Evolutionary conservation across 2,113 vertebrate genomes (phyloP).

Genomic region (Menidia beryllina): DNA sequence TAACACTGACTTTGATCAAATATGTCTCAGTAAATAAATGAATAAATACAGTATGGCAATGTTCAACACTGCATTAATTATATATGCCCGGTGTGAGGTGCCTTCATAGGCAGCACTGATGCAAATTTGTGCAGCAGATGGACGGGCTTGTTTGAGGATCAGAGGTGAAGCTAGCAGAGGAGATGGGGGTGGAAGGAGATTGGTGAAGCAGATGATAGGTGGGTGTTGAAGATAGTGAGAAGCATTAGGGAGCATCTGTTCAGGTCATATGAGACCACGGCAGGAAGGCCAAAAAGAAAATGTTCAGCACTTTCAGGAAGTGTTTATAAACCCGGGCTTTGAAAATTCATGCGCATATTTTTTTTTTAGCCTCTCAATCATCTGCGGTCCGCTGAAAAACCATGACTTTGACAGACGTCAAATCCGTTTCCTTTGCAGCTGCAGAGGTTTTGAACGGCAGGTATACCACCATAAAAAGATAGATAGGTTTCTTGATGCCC

Average conservation of each 20-base stretch:
- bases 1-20: slow-evolving; percentile 51
- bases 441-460: slow-evolving; percentile 55
- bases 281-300: slow-evolving; percentile 25
- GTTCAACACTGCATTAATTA: slow-evolving; percentile 61
- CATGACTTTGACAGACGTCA: neutral
- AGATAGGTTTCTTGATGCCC: slow-evolving; percentile 33
- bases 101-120: slow-evolving; percentile 37
- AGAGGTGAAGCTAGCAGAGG: slow-evolving; percentile 70
- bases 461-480: slow-evolving; percentile 21
- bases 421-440: slow-evolving; percentile 2
- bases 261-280: slow-evolving; percentile 46
- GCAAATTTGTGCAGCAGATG: slow-evolving; percentile 70
- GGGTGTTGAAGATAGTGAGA: slow-evolving; percentile 71
- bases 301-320: slow-evolving; percentile 26
- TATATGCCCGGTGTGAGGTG: slow-evolving; percentile 33
- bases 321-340: slow-evolving; percentile 16
- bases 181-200: slow-evolving; percentile 67
- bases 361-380: slow-evolving; percentile 12
- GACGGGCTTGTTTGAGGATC: slow-evolving; percentile 59
- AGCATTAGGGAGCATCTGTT: slow-evolving; percentile 73
- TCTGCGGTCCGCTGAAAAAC: slow-evolving; percentile 16
- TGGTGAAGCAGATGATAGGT: slow-evolving; percentile 76
- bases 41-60: slow-evolving; percentile 58
- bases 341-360: slow-evolving; percentile 4
- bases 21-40: slow-evolving; percentile 49